Evolutionary conservation across 2,888 invertebrate genomes (phyloP).

Genomic region (Malacosoma neustria): DNA sequence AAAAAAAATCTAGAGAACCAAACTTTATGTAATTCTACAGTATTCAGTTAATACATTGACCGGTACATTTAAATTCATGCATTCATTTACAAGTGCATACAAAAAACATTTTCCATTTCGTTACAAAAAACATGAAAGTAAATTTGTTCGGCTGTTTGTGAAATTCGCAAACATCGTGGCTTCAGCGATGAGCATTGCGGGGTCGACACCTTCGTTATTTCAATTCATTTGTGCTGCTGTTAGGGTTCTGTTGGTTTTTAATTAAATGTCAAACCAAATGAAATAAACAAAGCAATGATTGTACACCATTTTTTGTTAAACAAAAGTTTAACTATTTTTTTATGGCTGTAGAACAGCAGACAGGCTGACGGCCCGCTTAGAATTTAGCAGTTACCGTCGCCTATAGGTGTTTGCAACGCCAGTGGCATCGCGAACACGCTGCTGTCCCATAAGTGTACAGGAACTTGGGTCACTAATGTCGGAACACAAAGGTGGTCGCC

Average conservation of each 20-base stretch:
- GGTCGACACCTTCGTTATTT: conserved; percentile 9
- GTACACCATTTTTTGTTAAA: no score
- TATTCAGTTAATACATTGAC: no score
- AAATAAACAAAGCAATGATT: no score
- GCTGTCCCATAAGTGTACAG: neutral
- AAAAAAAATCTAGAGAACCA: no score
- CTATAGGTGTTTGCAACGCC: neutral
- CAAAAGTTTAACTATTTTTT: neutral
- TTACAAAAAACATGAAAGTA: neutral
- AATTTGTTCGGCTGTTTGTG: neutral
- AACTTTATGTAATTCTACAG: no score
- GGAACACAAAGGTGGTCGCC: no score
- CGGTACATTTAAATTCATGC: no score
- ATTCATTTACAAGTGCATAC: no score
- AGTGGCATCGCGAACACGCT: neutral
- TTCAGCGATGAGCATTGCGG: neutral
- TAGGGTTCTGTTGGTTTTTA: neutral
- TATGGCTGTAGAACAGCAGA: neutral
- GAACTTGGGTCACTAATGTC: no score
- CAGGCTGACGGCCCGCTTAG: neutral
- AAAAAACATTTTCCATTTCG: neutral
- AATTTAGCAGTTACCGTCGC: neutral
- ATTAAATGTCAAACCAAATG: no score
- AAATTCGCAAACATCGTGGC: neutral
- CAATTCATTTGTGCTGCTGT: conserved; percentile 15